Evolutionary conservation across 2,888 invertebrate genomes (phyloP).

Genomic region (Cataglyphis rosenhaueri): DNA sequence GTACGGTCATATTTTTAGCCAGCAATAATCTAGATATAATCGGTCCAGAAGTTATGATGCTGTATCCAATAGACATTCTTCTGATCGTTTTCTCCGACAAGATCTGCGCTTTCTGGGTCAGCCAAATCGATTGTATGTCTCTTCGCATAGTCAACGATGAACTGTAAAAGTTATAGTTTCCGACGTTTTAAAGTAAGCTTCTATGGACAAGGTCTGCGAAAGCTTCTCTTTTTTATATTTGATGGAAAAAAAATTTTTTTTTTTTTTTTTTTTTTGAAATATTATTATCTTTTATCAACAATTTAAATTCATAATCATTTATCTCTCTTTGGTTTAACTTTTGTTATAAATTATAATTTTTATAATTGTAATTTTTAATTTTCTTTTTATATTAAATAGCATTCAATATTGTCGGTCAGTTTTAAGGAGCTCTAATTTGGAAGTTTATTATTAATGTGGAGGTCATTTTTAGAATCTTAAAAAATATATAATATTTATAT

Average conservation of each 20-base stretch:
- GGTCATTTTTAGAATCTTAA: no score
- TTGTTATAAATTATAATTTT: background rate
- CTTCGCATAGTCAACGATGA: slow-evolving; percentile 21
- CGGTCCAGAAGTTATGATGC: slow-evolving; percentile 17
- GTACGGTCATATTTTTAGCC: slow-evolving; percentile 27
- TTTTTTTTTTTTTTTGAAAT: no score
- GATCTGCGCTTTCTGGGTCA: slow-evolving; percentile 57
- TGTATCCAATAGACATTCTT: slow-evolving; percentile 30
- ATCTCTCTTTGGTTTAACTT: background rate
- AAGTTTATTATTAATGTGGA: background rate
- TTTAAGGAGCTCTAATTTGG: background rate
- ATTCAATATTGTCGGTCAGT: background rate
- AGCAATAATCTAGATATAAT: background rate
- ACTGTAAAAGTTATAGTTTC: background rate
- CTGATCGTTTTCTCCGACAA: slow-evolving; percentile 49
- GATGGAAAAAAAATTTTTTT: background rate
- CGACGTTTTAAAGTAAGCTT: slow-evolving; percentile 30
- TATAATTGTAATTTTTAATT: background rate
- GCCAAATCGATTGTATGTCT: slow-evolving; percentile 47
- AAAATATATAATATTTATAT: background rate
- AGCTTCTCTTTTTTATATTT: background rate
- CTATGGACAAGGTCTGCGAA: background rate
- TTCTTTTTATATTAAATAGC: background rate
- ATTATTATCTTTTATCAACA: background rate
- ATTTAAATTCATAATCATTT: background rate